Percentiles rank a stretch among this genome's conserved stretches.
Conservation (phyloP, 2,113 vertebrate genomes). For the Cyanoliseus patagonus region DNA sequence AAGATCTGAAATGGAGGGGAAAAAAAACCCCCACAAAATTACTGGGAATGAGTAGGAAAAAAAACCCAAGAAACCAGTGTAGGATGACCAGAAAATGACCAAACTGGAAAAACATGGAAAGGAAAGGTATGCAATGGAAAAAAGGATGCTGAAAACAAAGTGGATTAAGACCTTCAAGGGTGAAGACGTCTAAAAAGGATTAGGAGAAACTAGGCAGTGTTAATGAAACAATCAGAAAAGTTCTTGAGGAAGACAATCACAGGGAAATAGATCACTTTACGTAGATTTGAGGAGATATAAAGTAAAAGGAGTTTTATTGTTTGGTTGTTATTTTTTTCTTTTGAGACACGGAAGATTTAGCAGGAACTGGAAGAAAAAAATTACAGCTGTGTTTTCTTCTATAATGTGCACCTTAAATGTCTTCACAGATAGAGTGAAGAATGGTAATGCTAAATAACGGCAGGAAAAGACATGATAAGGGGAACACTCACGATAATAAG, state of each 20-base stretch:
- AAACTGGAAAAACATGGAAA: background rate
- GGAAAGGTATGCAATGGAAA: background rate
- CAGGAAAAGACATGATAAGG: background rate
- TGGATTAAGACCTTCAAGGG: background rate
- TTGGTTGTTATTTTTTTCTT: background rate
- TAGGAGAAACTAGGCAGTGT: background rate
- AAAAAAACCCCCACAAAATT: background rate
- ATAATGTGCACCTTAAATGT: background rate
- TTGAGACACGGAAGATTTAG: background rate
- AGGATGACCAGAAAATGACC: background rate
- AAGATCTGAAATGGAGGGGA: background rate
- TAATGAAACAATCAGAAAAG: background rate
- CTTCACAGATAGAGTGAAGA: background rate
- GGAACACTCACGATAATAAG: background rate
- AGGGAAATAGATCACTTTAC: background rate
- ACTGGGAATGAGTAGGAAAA: background rate
- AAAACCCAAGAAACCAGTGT: rapidly evolving
- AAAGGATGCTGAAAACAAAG: background rate
- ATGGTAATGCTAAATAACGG: background rate
- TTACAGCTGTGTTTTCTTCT: background rate
- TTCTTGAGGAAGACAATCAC: background rate
- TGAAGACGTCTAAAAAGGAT: background rate
- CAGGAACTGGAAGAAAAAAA: background rate
- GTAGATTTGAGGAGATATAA: background rate
- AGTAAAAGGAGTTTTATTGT: background rate